Conservation (phyloP, 2,113 vertebrate genomes). For the Scopus umbretta region DNA sequence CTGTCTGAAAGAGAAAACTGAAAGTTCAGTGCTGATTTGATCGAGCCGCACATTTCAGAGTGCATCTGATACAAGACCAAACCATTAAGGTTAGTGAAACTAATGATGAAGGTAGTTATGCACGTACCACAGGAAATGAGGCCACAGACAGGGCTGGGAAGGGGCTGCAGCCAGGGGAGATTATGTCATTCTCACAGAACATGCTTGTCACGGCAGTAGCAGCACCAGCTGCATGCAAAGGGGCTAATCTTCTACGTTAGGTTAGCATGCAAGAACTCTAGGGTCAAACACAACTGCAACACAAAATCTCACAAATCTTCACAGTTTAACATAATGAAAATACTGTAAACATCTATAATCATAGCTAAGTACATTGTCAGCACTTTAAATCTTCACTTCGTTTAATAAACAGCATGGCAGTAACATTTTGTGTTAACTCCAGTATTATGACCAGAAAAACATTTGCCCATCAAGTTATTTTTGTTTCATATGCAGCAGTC, state of each 20-base stretch:
- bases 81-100: constrained; percentile 48
- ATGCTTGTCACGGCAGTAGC: constrained; percentile 68
- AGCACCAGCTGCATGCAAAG: constrained; percentile 84
- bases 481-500: neutral
- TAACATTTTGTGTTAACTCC: neutral
- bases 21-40: neutral
- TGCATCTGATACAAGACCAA: neutral
- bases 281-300: constrained; percentile 76
- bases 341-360: neutral
- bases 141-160: constrained; percentile 67
- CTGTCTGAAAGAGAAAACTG: constrained; percentile 82
- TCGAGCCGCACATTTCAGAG: accelerated
- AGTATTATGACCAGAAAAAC: neutral
- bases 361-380: neutral
- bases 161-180: constrained; percentile 70
- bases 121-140: constrained; percentile 81
- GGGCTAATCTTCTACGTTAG: constrained; percentile 77
- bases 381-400: neutral
- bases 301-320: constrained; percentile 77
- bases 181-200: constrained; percentile 64
- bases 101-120: constrained; percentile 51
- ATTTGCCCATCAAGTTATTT: neutral
- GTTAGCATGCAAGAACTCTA: constrained; percentile 87
- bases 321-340: constrained; percentile 18
- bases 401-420: neutral